Conservation (phyloP, 2,797 vertebrate species). For the Gorsachius magnificus region DNA sequence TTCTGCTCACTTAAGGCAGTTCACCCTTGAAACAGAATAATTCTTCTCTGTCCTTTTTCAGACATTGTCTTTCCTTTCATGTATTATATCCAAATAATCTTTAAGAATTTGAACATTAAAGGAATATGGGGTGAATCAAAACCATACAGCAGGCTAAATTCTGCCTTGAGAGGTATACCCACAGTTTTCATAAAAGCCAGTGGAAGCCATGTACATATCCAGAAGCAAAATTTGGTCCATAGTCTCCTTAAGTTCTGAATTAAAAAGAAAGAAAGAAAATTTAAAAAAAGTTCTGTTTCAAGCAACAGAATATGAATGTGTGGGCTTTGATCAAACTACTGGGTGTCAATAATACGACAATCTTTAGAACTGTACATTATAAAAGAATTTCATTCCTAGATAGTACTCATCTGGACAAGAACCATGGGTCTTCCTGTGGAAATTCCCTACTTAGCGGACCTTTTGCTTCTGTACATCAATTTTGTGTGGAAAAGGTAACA, state of each 20-base stretch:
- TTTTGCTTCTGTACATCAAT: neutral
- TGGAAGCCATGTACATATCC: neutral
- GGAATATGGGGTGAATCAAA: neutral
- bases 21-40: slow-evolving; percentile 70
- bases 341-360: neutral
- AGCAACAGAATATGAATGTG: neutral
- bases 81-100: slow-evolving; percentile 31
- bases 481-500: neutral
- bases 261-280: too few species aligned
- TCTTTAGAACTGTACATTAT: neutral
- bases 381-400: neutral
- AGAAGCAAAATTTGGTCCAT: neutral
- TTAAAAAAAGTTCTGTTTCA: neutral
- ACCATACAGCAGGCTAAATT: neutral
- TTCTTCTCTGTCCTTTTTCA: slow-evolving; percentile 55
- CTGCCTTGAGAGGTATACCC: neutral
- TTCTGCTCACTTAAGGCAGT: slow-evolving; percentile 70
- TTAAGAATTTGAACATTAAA: slow-evolving; percentile 29
- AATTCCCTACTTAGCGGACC: neutral
- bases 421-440: neutral
- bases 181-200: neutral
- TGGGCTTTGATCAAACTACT: neutral
- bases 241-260: neutral
- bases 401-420: neutral
- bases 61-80: slow-evolving; percentile 58